Conservation (phyloP, 2,797 vertebrate genomes). For the Sebastes matsubarae region DNA sequence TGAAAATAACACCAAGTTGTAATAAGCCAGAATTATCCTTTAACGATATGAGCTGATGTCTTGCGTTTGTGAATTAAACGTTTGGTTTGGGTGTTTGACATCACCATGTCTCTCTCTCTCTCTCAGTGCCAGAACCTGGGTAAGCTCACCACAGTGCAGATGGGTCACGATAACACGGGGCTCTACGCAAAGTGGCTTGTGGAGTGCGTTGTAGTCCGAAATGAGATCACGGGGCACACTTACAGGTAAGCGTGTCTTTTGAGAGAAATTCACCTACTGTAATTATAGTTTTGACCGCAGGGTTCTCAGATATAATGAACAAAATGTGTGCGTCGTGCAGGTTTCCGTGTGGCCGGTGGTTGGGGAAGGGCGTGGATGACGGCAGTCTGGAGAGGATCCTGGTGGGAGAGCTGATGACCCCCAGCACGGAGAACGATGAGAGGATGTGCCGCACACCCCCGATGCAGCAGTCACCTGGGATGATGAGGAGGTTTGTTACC, state of each 20-base stretch:
- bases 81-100: neutral
- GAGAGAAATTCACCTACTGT: neutral
- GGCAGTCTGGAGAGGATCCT: constrained; percentile 97
- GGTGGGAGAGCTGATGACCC: constrained; percentile 94
- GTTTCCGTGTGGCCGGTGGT: constrained; percentile 97
- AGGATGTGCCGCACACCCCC: constrained; percentile 94
- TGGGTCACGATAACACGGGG: constrained; percentile 98
- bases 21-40: neutral
- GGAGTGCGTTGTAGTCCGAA: constrained; percentile 95
- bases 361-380: constrained; percentile 97
- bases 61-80: neutral
- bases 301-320: neutral
- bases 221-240: constrained; percentile 97
- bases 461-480: constrained; percentile 96
- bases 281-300: neutral
- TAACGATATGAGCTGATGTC: neutral
- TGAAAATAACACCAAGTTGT: neutral
- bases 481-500: constrained; percentile 97
- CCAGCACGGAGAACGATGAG: constrained; percentile 90
- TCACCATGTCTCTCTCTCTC: constrained; percentile 13
- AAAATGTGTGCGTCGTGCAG: constrained; percentile 65
- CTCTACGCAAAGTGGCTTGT: constrained; percentile 99
- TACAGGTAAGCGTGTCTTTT: constrained; percentile 90
- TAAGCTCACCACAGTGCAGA: constrained; percentile 97
- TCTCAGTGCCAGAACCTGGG: constrained; percentile 97